Evolutionary conservation across 2,113 vertebrate species (phyloP).

Genomic region (Nettapus auritus): DNA sequence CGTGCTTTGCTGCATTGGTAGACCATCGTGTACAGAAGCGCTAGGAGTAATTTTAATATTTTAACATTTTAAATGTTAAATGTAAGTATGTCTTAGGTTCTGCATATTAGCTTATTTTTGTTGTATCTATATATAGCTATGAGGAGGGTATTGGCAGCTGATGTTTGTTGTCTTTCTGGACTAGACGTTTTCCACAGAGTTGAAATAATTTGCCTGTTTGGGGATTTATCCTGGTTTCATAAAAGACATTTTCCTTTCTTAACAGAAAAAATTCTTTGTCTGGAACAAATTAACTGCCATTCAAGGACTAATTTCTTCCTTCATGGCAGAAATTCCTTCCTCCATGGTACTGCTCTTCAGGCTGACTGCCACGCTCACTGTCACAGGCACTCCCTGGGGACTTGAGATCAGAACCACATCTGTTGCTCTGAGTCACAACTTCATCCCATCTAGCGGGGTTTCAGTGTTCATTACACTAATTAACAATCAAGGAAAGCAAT

Average conservation of each 20-base stretch:
- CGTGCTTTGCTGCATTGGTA: not conserved
- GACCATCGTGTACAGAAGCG: fast-evolving
- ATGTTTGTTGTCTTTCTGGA: not conserved
- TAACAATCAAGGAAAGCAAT: not conserved
- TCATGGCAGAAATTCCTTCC: conserved; percentile 33
- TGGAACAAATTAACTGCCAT: conserved; percentile 59
- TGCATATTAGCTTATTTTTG: not conserved
- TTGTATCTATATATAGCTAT: not conserved
- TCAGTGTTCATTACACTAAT: conserved; percentile 55
- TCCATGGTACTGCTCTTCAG: conserved; percentile 35
- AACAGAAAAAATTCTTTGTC: conserved; percentile 13
- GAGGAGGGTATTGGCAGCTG: not conserved
- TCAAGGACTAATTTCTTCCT: conserved; percentile 55
- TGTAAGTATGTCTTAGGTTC: not conserved
- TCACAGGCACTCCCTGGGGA: conserved; percentile 13
- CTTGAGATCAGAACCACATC: conserved; percentile 40
- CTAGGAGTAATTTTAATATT: not conserved
- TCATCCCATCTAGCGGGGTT: not conserved
- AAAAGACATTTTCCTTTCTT: conserved; percentile 29
- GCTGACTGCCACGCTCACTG: not conserved
- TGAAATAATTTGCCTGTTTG: conserved; percentile 1
- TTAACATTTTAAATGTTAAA: not conserved
- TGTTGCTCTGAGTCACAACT: conserved; percentile 51
- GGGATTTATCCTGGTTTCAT: conserved; percentile 23
- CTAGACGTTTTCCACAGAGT: not conserved